Evolutionary conservation across 1,140 invertebrate species (phyloP).

Genomic region (Drosophila pachea): DNA sequence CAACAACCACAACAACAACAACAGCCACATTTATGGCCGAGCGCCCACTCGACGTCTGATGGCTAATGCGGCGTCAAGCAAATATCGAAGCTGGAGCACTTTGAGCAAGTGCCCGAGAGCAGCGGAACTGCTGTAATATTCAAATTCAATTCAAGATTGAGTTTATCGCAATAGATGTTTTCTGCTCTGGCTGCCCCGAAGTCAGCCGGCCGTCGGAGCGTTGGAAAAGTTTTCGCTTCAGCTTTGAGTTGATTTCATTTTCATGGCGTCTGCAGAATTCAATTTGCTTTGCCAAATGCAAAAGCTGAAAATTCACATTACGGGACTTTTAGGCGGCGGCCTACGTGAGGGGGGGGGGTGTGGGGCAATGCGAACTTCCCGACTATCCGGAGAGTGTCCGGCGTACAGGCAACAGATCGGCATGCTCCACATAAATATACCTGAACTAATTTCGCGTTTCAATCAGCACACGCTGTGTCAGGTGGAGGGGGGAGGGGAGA

Average conservation of each 20-base stretch:
- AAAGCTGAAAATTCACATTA: conserved; percentile 5
- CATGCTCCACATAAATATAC: background rate
- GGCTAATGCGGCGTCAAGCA: conserved; percentile 72
- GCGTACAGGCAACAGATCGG: no score
- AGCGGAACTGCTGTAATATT: conserved; percentile 53
- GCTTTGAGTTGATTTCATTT: conserved; percentile 42
- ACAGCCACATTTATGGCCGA: conserved; percentile 61
- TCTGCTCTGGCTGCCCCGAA: conserved; percentile 54
- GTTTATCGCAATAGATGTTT: conserved; percentile 66
- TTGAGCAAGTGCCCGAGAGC: conserved; percentile 20
- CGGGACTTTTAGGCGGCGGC: no score
- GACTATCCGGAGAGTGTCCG: no score
- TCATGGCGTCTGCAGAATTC: conserved; percentile 19
- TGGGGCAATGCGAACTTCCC: no score
- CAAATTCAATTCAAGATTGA: conserved; percentile 77
- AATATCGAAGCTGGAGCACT: conserved; percentile 62
- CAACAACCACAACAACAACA: no score
- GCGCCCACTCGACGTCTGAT: conserved; percentile 54
- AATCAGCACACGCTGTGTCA: background rate
- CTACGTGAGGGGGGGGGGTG: no score
- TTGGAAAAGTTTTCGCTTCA: conserved; percentile 32
- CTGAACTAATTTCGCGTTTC: background rate
- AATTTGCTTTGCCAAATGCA: conserved; percentile 10
- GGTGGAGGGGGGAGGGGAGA: background rate
- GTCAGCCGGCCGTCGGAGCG: background rate